Base-by-base conservation (phyloP, 2,797 vertebrate species). In the Ispidina picta region DNA sequence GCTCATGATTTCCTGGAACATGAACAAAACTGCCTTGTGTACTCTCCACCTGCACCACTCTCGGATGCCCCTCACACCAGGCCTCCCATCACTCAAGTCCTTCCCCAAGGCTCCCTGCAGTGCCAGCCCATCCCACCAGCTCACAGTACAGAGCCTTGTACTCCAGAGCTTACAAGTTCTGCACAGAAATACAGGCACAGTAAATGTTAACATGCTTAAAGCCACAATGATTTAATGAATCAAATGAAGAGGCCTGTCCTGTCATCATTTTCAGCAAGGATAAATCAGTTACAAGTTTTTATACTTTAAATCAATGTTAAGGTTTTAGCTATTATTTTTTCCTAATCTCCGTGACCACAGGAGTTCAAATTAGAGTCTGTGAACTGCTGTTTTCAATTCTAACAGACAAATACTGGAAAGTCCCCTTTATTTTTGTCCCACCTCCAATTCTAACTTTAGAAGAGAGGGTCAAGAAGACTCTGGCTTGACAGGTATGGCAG, bases 1-100 rank as follows among this genome's bases (percentile, higher is more conserved):
- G 4, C 63, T 54, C 41, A 4, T 5, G 62, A 39, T 59, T 66
- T 39, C 28, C 83, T 68, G n/a, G 54, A 39, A 31, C 41, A 33
- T 41, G 35, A 73, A 41, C 46, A 62, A 31, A 79, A n/a, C n/a
- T 4, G 19, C 15, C 2, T 31, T 23, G 46, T 12, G 62, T 16
- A 10, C 48, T 59, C 2, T 23, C 37, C 15, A 21, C 9, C 31
- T 10, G 8, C 59, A 21, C 16, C 56, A 12, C 2, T 10, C 1
- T 3, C 12, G 3, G 8, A 28, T 28, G n/a, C 46, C 35, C 2
- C 0, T 1, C 0, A 5, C 23, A 19, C 35, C 37, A 25, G 44
- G 16, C 31, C 23, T 77, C 12, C 12, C 71, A 12, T 1, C 2
- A 6, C 65, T 28, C 31, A 2, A 5, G 21, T 14, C 41, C 31